These are phyloP conservation scores for Gymnothorax reevesii DNA, from an alignment of 2,797 vertebrate species.

Conservation along the genomic window DNA sequence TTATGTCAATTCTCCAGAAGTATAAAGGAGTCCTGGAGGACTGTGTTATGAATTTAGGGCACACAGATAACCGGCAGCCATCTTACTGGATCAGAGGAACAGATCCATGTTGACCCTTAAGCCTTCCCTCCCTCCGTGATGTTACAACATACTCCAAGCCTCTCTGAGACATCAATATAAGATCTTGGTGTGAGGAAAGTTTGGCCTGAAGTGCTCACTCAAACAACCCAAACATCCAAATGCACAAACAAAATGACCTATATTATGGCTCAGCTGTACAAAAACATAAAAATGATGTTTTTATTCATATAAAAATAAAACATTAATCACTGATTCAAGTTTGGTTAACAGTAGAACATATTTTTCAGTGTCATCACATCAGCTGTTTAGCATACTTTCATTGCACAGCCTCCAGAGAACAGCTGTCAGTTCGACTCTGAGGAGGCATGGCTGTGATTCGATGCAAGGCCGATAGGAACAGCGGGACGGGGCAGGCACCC, in stretches of 20 bases:
- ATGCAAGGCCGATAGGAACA: slow-evolving; percentile 33
- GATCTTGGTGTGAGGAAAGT: neutral
- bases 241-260: no score
- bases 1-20: no score
- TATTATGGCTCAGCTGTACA: neutral
- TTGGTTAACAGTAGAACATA: neutral
- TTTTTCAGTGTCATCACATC: neutral
- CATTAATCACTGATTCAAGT: neutral
- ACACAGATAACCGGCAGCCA: neutral
- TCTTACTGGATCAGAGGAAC: neutral
- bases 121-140: no score
- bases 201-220: neutral
- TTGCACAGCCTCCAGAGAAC: neutral
- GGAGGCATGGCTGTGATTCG: slow-evolving; percentile 27
- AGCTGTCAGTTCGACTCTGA: slow-evolving; percentile 10
- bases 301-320: neutral
- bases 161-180: neutral
- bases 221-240: neutral
- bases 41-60: neutral
- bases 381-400: neutral
- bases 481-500: neutral
- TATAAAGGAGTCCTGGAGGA: neutral
- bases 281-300: neutral
- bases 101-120: neutral
- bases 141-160: neutral